Conservation (phyloP, 2,797 vertebrate genomes). For the Gadopsis marmoratus region DNA sequence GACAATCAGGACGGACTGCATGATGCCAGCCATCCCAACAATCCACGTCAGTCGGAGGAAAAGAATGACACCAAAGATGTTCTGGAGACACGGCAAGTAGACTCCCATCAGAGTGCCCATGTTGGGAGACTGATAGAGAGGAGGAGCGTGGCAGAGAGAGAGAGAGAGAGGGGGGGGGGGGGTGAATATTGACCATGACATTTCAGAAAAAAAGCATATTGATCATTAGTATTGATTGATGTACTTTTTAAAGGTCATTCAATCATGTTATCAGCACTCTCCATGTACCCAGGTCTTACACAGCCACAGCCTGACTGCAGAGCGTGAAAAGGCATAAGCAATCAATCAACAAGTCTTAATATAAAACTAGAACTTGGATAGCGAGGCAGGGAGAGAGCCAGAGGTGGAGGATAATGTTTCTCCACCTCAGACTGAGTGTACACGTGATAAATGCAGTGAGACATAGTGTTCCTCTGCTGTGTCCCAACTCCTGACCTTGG, state of each 20-base stretch:
- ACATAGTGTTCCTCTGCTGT: constrained; percentile 21
- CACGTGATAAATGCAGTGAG: constrained; percentile 26
- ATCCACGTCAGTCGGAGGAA: constrained; percentile 98
- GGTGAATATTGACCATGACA: constrained; percentile 65
- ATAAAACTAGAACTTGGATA: constrained; percentile 43
- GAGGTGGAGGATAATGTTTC: constrained; percentile 49
- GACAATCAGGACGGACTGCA: constrained; percentile 96
- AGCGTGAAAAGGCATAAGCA: constrained; percentile 48
- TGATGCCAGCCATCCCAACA: constrained; percentile 95
- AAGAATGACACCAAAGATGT: constrained; percentile 98
- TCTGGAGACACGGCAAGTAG: constrained; percentile 98
- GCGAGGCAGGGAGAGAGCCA: constrained; percentile 9
- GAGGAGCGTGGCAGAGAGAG: not conserved
- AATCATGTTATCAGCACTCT: constrained; percentile 68
- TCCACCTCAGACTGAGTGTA: constrained; percentile 18
- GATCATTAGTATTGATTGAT: constrained; percentile 78
- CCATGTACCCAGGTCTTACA: constrained; percentile 57
- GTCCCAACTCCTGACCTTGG: constrained; percentile 88
- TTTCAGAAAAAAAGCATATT: constrained; percentile 73
- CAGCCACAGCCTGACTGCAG: constrained; percentile 41
- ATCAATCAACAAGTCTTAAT: constrained; percentile 77
- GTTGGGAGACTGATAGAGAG: constrained; percentile 89
- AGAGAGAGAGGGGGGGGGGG: not conserved
- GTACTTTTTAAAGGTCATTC: constrained; percentile 78
- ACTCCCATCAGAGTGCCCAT: constrained; percentile 99